Base-by-base conservation (phyloP, 2,888 invertebrate species). In the Phalangium opilio region DNA sequence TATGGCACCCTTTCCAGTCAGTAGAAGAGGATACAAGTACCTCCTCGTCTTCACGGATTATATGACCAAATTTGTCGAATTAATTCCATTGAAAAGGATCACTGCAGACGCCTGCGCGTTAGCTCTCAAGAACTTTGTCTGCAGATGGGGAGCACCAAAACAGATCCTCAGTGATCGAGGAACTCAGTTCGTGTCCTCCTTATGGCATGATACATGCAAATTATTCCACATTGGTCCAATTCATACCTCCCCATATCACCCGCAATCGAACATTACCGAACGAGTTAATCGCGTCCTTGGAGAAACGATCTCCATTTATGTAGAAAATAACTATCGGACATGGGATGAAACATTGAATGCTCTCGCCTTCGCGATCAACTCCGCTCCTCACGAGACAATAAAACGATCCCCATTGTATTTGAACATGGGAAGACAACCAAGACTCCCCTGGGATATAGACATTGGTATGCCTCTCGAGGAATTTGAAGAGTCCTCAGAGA, bases 201-300 rank as follows among this genome's bases (percentile, higher is more conserved):
- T 49, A 7, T 41, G 21, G 43, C 8, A 42, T 15, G 20, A 35
- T 19, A 15, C 15, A 8, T 21, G 2, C 8, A 27, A 35, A 19
- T n/a, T 21, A 2, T 15, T 46, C 7, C 36, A 42, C 4, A 40
- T 45, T 14, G 11, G 15, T 8, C 19, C 47, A 17, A 14, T 8
- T 14, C 35, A 15, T 11, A 40, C 32, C 10, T 34, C 49, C 8
- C 18, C 36, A 3, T 52, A 50, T 14, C 44, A 48, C 33, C 50
- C 44, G 1, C 41, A 48, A 20, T 45, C 44, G n/a, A 48, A 52
- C 12, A 48, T 46, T 4, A 43, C 48, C 1, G 49, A 51, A 19
- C 8, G 43, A 2, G 44, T 45, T 32, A 45, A 51, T 17, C 35
- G 46, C 1, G 46, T 43, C 17, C 35, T 47, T 3, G 49, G 41